Percentiles rank a stretch among this genome's conserved stretches.
These are phyloP conservation scores for Epicauta chinensis DNA, from an alignment of 1,140 invertebrate species.

Conservation along the genomic window DNA sequence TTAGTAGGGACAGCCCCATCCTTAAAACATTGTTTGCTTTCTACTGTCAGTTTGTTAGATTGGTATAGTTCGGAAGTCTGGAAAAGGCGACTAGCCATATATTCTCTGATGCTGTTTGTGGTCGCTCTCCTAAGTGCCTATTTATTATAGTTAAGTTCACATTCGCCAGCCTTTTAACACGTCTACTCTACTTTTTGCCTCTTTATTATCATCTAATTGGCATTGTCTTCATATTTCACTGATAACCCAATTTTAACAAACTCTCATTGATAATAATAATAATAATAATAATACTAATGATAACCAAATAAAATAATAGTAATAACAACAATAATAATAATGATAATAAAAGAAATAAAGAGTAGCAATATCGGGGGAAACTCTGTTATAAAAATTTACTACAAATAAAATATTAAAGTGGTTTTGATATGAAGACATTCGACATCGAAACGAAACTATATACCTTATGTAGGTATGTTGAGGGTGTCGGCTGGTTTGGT, in stretches of 20 bases:
- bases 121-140: conserved; percentile 39
- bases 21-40: conserved; percentile 36
- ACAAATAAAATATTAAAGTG: too few relatives aligned
- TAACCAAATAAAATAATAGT: too few relatives aligned
- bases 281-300: too few relatives aligned
- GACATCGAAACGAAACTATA: too few relatives aligned
- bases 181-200: conserved; percentile 30
- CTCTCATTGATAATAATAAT: too few relatives aligned
- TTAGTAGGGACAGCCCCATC: neutral
- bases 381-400: too few relatives aligned
- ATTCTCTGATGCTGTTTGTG: conserved; percentile 34
- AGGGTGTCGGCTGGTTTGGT: conserved; percentile 19
- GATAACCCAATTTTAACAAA: too few relatives aligned
- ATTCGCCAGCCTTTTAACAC: conserved; percentile 34
- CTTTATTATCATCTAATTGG: conserved; percentile 16
- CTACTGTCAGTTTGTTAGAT: conserved; percentile 27
- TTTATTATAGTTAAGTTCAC: conserved; percentile 34
- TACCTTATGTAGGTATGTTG: conserved; percentile 21
- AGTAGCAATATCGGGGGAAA: too few relatives aligned
- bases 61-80: conserved; percentile 10
- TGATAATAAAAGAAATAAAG: too few relatives aligned
- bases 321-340: too few relatives aligned
- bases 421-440: too few relatives aligned
- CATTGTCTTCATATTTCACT: too few relatives aligned
- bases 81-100: conserved; percentile 16